Evolutionary conservation across 2,113 vertebrate genomes (phyloP), one percentile per base, ranked within the genome.

Genomic region (Xiphorhynchus elegans): DNA sequence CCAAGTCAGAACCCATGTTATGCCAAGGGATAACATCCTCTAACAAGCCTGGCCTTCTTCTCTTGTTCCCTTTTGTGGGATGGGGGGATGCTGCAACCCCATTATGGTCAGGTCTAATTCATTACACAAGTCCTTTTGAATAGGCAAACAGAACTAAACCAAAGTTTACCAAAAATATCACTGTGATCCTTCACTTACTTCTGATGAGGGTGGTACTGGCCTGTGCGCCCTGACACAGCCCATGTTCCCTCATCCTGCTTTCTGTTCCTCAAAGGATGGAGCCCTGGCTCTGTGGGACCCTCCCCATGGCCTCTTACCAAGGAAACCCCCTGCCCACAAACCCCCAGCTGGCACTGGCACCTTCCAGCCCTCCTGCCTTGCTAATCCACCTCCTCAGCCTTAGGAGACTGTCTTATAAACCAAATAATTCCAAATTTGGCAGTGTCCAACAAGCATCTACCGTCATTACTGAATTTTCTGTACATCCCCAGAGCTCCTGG

Each of bases 351-450:
- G 5, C 67, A 78, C 2, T 21, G 19, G 69, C 44, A 40, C 76
- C 60, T 68, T 64, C 67, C 91, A 91, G 84, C 53, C 29, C 42
- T 87, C 63, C 84, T 73, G 55, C 77, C 67, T 58, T 53, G 46
- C 70, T 76, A 28, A 56, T 55, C 60, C 10, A 40, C 40, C 52
- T 79, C 42, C 75, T 77, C 42, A 42, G 37, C 31, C 67, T 56
- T 10, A 29, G 6, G 21, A 84, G 29, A 16, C 47, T 67, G 23
- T 9, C 70, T 39, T 25, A 23, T 1, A 76, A 72, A 75, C 50
- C 59, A 52, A 69, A 6, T 49, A 68, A 92, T 49, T 73, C 90
- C 76, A 50, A 29, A 6, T 29, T 59, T 84, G 79, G 82, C 84
- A 40, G 15, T 6, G 63, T 79, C 33, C 87, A 93, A 20, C 25